A percentile compares a stretch with the other conserved stretches of the same genome.
Evolutionary conservation across 2,797 vertebrate species (phyloP).

Genomic region (Enteromius thamalakanensis): DNA sequence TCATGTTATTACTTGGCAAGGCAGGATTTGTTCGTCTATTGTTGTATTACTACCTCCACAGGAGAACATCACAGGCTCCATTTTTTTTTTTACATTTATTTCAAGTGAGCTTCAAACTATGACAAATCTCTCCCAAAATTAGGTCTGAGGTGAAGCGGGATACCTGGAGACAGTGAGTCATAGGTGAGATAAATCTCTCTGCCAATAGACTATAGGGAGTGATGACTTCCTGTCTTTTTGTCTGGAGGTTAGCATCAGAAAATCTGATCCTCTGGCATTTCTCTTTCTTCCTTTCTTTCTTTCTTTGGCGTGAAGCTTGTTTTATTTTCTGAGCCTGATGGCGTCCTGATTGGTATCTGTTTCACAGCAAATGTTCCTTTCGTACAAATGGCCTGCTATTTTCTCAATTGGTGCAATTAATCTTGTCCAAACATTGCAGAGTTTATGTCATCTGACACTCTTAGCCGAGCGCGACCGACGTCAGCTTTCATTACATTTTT

Average conservation of each 20-base stretch:
- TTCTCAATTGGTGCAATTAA: slow-evolving; percentile 63
- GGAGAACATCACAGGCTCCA: slow-evolving; percentile 17
- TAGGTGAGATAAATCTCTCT: slow-evolving; percentile 56
- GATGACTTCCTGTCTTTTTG: slow-evolving; percentile 56
- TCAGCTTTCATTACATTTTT: slow-evolving; percentile 37
- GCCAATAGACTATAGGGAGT: slow-evolving; percentile 51
- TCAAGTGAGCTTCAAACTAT: slow-evolving; percentile 50
- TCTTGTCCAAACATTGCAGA: slow-evolving; percentile 61
- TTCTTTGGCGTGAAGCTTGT: not conserved
- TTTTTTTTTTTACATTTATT: slow-evolving; percentile 50
- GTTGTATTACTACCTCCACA: slow-evolving; percentile 39
- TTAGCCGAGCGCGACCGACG: slow-evolving; percentile 29
- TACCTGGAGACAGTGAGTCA: slow-evolving; percentile 58
- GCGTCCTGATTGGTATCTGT: slow-evolving; percentile 57
- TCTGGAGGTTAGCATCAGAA: slow-evolving; percentile 48
- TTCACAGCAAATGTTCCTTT: slow-evolving; percentile 61
- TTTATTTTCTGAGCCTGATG: slow-evolving; percentile 41
- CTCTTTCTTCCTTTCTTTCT: slow-evolving; percentile 23
- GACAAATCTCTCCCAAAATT: slow-evolving; percentile 57
- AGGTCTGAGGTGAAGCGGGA: slow-evolving; percentile 49
- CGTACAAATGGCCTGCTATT: slow-evolving; percentile 54
- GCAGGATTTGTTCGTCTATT: not conserved
- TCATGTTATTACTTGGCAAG: slow-evolving; percentile 21
- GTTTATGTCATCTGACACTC: slow-evolving; percentile 58
- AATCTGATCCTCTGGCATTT: slow-evolving; percentile 20